Percentiles rank a stretch among this genome's conserved stretches.
phyloP scores from a whole-genome alignment of 2,888 invertebrate genomes.

The Julus scandinavius region DNA sequence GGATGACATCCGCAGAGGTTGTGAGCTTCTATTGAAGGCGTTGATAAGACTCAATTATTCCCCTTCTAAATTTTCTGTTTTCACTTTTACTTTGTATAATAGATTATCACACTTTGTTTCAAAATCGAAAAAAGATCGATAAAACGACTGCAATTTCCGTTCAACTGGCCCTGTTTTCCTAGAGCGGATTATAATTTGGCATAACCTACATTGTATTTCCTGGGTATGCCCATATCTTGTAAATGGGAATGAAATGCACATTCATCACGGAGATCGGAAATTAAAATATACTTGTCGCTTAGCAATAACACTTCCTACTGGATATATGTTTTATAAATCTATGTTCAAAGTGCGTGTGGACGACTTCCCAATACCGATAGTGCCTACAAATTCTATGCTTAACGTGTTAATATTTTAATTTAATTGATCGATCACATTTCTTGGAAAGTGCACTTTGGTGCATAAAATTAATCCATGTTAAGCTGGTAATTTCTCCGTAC shows the following conservation, averaged over 20 bases:
- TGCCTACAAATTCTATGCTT: no score
- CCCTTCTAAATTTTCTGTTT: neutral
- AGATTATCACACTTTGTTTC: neutral
- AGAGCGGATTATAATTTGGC: neutral
- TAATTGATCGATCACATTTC: no score
- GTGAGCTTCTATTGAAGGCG: neutral
- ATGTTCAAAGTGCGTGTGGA: no score
- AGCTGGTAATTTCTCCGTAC: no score
- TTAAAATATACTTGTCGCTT: neutral
- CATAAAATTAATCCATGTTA: no score
- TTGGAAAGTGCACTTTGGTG: no score
- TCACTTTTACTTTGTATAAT: neutral
- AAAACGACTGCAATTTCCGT: conserved; percentile 26
- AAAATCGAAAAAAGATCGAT: neutral
- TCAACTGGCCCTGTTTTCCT: neutral
- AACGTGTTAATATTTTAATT: no score
- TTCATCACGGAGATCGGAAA: neutral
- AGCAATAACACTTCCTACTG: neutral
- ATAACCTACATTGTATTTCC: neutral
- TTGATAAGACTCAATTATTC: neutral
- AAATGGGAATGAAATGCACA: neutral
- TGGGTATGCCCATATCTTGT: neutral
- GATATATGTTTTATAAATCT: neutral
- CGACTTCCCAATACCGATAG: no score
- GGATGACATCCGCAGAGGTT: neutral